Evolutionary conservation across 1,140 invertebrate species (phyloP), one percentile per base, ranked within the genome.

Genomic region (Arion vulgaris): DNA sequence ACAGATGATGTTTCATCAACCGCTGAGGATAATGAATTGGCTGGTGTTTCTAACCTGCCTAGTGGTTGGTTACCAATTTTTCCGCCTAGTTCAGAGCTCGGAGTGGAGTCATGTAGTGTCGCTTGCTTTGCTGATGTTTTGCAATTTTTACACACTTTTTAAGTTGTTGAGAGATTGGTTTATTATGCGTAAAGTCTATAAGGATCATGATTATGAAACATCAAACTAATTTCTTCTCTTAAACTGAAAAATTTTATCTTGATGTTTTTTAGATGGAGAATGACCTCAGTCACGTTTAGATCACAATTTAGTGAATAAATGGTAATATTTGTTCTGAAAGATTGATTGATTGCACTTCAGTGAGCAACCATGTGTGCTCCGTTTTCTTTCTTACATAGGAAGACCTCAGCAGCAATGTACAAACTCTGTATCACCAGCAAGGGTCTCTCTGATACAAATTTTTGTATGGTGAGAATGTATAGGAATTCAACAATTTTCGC

Each of bases 101-200:
- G 95, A 97, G 86, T 99, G 98, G 98, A 96, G 98, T 92, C 96
- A 98, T 90, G 94, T 98, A 45, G 89, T 98, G 17, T 96, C 97
- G 28, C 94, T 98, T 83, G 94, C 96, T 23, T 93, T 98, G 49
- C 93, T 98, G 38, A 94, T 98, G 17, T 95, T 97, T 88, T 96
- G 96, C 72, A 98, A 98, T 92, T 98, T 98, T 92, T 96, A 97
- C 86, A 96, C 96, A 0, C 94, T 99, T 11, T 98, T 97, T 87
- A 98, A 98, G 93, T 93, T 98, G 76, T 93, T 95, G 7, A 94
- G 97, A 77, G 97, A 98, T 91, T 96, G 96, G 91, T 92, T 98
- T 0, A 94, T 98, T 57, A 95, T 97, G 74, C 85, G 86, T 17
- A 90, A 90, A 84, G 86, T 87, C 0, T 92, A 92, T 82, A 87